Evolutionary conservation across 2,113 vertebrate genomes (phyloP).

Genomic region (Psittacus erithacus): DNA sequence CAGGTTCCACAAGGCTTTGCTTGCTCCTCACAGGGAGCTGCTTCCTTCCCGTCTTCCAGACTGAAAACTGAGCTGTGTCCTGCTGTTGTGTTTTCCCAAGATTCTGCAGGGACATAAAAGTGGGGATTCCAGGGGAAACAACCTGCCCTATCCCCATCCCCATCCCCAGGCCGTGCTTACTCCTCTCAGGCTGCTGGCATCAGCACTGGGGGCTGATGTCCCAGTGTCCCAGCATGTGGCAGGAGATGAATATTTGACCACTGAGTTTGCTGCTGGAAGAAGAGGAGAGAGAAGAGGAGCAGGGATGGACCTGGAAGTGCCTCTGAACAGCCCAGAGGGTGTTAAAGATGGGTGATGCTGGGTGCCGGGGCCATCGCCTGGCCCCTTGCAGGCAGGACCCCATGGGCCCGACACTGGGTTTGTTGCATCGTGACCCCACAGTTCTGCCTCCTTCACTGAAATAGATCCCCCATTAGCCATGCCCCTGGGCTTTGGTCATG

Average conservation of each 20-base stretch:
- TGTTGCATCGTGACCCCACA: background rate
- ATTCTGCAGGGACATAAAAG: background rate
- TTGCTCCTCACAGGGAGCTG: background rate
- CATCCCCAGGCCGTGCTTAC: background rate
- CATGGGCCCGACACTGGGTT: fast-evolving
- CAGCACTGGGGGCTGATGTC: background rate
- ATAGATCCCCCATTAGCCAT: background rate
- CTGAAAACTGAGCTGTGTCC: background rate
- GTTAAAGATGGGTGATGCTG: background rate
- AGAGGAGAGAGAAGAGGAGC: background rate
- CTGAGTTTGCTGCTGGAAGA: background rate
- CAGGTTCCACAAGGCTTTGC: background rate
- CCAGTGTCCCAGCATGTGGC: background rate
- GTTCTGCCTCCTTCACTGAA: background rate
- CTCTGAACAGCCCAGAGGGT: fast-evolving
- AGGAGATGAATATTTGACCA: background rate
- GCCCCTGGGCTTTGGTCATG: background rate
- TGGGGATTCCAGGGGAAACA: fast-evolving
- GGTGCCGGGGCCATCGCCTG: no score
- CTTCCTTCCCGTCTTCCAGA: background rate
- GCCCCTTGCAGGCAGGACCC: background rate
- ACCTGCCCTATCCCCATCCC: background rate
- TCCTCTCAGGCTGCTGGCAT: background rate
- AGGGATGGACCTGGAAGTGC: background rate
- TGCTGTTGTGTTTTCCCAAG: background rate